Base-by-base conservation (phyloP, 1,140 invertebrate species). In the Latrodectus geometricus region DNA sequence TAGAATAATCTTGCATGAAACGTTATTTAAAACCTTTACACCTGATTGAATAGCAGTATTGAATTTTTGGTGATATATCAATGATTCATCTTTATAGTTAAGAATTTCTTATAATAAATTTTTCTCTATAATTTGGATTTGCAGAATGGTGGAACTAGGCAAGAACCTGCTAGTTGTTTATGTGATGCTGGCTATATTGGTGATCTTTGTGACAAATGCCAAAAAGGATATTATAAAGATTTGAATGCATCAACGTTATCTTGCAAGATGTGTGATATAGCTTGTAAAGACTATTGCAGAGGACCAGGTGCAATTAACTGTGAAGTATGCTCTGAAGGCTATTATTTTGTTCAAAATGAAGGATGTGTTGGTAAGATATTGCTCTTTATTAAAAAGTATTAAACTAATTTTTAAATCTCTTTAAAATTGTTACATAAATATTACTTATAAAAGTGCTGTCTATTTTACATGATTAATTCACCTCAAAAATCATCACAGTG, bases 161-260 rank as follows among this genome's bases (percentile, higher is more conserved):
- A 96, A 91, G 98, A 98, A 12, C 97, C 95, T 90, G 98, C 98
- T 0, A 94, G 95, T 80, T 99, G 98, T 90, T 91, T 93, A 17
- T 99, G 98, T 91, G 94, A 98, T 90, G 89, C 90, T 49, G 97
- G 96, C 0, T 99, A 99, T 90, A 90, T 89, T 0, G 97, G 97
- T 21, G 92, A 94, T 0, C 90, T 93, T 50, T 99, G 98, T 92
- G 93, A 95, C 83, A 90, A 93, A 17, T 99, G 98, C 92, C 92
- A 92, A 56, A 90, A 91, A 80, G 94, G 94, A 17, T 97, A 95
- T 91, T 99, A 95, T 70, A 17, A 72, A 21, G 49, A 85, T 35
- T 17, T 66, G 70, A 74, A 14, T 69, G 61, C 48, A 54, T 52
- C 65, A n/a, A 86, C 21, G 50, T 15, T 66, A 21, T 87, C 82